Conservation (phyloP, 2,113 vertebrate genomes). For the Microcebus ravelobensis region DNA sequence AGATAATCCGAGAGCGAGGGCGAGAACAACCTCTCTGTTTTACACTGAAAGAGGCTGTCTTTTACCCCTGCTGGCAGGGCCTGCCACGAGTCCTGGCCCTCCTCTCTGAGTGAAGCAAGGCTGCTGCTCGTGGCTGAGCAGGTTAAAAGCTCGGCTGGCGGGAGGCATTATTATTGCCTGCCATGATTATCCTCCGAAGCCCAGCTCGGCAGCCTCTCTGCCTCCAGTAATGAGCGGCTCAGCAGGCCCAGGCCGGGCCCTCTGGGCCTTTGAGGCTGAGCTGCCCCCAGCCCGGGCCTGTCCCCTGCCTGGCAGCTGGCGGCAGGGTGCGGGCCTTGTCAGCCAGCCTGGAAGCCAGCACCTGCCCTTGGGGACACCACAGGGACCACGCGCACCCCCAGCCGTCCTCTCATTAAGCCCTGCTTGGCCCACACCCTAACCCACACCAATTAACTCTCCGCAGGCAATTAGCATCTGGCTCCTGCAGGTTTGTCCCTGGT, state of each 20-base stretch:
- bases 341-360: accelerated
- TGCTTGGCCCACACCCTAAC: slow-evolving; percentile 39
- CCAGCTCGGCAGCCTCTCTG: neutral
- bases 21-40: neutral
- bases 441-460: slow-evolving; percentile 60
- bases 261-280: neutral
- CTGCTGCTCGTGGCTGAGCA: neutral
- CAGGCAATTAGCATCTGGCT: slow-evolving; percentile 67
- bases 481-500: neutral
- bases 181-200: neutral
- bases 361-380: neutral
- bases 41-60: neutral
- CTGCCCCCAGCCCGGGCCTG: neutral
- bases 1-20: neutral
- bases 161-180: neutral
- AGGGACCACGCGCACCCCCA: neutral
- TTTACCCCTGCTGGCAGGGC: too few relatives aligned
- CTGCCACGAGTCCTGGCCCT: neutral
- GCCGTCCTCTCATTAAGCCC: slow-evolving; percentile 51
- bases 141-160: neutral
- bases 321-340: accelerated
- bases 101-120: neutral
- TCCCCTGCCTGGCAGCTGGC: neutral
- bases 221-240: slow-evolving; percentile 33
- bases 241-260: neutral